Evolutionary conservation across 2,113 vertebrate species (phyloP), one percentile per base, ranked within the genome.

Genomic region (Ictalurus furcatus): DNA sequence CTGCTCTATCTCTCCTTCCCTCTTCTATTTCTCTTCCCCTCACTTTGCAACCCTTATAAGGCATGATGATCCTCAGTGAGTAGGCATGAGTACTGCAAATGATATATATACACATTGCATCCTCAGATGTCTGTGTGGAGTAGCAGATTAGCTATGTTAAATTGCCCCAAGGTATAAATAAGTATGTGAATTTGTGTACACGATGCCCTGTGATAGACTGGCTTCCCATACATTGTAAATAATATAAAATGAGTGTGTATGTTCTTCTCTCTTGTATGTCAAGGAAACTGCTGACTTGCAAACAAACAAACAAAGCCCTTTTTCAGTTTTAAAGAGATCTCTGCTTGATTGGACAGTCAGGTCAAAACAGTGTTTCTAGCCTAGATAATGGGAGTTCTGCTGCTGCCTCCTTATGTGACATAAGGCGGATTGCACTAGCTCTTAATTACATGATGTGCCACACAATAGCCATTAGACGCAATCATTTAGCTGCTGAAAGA

Each of bases 401-500:
- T 92, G 91, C 92, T 89, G 78, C 79, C 37, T 84, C 63, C 56
- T 90, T 90, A 87, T 78, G 91, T 94, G 94, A 94, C 93, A 94
- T 94, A 95, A 94, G 92, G 91, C 92, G 92, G 94, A 95, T 94
- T 96, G 91, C 80, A 91, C 92, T 95, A 93, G 95, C 88, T 92
- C 92, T 94, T 96, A 96, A 96, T 96, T 95, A 94, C 94, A 94
- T 92, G 92, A 94, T 92, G 91, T 93, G 92, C 94, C 87, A 84
- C 94, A 94, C 93, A 95, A 94, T 93, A 92, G 93, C 94, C 93
- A 94, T 94, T 94, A 93, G 93, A 93, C 92, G 90, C 59, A 92
- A 94, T 95, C 93, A 95, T 95, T 95, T 95, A 93, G 91, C 92
- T 93, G 91, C 93, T 95, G 92, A 93, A 95, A 93, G 94, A 94